phyloP scores from a whole-genome alignment of 2,113 vertebrate species.

The Uropsilus gracilis region DNA sequence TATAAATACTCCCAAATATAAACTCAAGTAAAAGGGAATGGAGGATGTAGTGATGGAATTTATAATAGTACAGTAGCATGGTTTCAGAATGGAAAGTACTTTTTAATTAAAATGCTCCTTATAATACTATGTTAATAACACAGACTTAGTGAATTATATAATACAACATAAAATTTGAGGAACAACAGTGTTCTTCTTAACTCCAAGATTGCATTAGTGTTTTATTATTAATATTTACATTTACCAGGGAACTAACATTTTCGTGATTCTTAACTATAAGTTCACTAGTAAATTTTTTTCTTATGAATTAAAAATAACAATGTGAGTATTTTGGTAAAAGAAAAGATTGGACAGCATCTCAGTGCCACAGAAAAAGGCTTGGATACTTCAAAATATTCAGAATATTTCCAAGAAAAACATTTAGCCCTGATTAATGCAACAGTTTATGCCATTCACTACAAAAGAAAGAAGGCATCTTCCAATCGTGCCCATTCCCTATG shows the following conservation, averaged over 20 bases:
- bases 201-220: neutral
- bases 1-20: neutral
- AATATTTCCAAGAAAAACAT: slow-evolving; percentile 23
- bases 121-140: neutral
- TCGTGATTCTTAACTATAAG: neutral
- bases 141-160: neutral
- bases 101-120: slow-evolving; percentile 37
- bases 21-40: neutral
- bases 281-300: slow-evolving; percentile 41
- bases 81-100: neutral
- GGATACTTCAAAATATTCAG: slow-evolving; percentile 8
- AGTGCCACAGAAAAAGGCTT: neutral
- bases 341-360: neutral
- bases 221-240: slow-evolving; percentile 25
- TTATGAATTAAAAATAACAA: slow-evolving; percentile 44
- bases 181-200: neutral
- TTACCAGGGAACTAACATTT: neutral
- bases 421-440: neutral
- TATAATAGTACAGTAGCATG: neutral
- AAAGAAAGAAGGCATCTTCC: neutral
- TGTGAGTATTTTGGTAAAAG: slow-evolving; percentile 36
- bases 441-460: neutral
- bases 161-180: neutral
- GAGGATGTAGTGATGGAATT: neutral
- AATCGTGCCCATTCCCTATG: neutral